phyloP scores from a whole-genome alignment of 2,888 invertebrate species.

The Tipula lateralis region DNA sequence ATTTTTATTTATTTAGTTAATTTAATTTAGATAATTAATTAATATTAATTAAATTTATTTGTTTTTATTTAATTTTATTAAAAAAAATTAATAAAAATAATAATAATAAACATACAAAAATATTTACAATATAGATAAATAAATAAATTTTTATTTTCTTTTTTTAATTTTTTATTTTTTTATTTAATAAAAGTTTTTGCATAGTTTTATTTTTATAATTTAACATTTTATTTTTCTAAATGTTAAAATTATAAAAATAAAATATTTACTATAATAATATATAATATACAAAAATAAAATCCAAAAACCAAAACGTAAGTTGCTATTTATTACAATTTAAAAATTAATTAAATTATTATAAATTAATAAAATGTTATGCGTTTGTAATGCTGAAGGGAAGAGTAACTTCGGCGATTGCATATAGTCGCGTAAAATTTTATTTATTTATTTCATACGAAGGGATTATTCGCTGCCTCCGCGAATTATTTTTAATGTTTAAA shows the following conservation, averaged over 20 bases:
- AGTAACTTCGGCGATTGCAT: not conserved
- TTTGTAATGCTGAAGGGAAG: not conserved
- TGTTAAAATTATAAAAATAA: not conserved
- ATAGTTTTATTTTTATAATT: not conserved
- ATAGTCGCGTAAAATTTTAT: not conserved
- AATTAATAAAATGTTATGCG: not conserved
- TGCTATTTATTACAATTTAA: slow-evolving; percentile 1
- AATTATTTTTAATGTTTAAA: slow-evolving; percentile 31
- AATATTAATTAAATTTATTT: slow-evolving; percentile 20
- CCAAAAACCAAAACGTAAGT: not conserved
- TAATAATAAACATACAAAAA: not conserved
- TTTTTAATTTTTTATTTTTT: not conserved
- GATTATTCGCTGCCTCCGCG: slow-evolving; percentile 38
- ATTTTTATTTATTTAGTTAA: slow-evolving; percentile 20
- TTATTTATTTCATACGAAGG: slow-evolving; percentile 2
- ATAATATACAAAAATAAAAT: not conserved
- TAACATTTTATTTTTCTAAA: slow-evolving; percentile 6
- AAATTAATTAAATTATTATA: not conserved
- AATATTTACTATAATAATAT: not conserved
- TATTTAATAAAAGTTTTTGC: not conserved
- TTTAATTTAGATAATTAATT: slow-evolving; percentile 2
- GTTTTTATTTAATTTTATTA: slow-evolving; percentile 20
- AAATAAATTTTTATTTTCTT: slow-evolving; percentile 6
- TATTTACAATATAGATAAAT: not conserved
- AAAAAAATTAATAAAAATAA: slow-evolving; percentile 16